Percentiles rank a stretch among this genome's conserved stretches.
Conservation (phyloP, 2,888 invertebrate species). For the Gari tellinella region DNA sequence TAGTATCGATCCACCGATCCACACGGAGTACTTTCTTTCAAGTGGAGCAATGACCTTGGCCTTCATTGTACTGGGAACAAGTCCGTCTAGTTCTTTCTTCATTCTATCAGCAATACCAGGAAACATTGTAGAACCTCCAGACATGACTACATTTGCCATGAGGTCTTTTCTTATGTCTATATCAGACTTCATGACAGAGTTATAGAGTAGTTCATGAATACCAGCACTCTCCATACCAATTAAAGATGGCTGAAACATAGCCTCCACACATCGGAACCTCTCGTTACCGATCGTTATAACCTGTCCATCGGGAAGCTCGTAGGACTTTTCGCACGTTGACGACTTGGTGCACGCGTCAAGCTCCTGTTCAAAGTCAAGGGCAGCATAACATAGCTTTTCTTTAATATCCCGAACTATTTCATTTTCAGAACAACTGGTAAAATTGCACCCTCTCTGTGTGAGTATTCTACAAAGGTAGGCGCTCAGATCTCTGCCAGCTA, state of each 20-base stretch:
- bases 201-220: slow-evolving; percentile 53
- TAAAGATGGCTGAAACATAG: slow-evolving; percentile 81
- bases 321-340: slow-evolving; percentile 76
- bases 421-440: slow-evolving; percentile 73
- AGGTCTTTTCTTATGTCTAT: slow-evolving; percentile 62
- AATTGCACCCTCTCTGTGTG: slow-evolving; percentile 84
- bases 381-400: slow-evolving; percentile 68
- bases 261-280: slow-evolving; percentile 79
- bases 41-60: slow-evolving; percentile 67
- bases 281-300: slow-evolving; percentile 83
- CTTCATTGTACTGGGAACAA: slow-evolving; percentile 63
- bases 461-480: slow-evolving; percentile 71
- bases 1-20: slow-evolving; percentile 63
- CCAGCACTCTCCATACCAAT: slow-evolving; percentile 65
- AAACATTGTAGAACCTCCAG: slow-evolving; percentile 78
- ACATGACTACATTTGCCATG: slow-evolving; percentile 62
- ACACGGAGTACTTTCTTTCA: slow-evolving; percentile 83
- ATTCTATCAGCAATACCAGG: slow-evolving; percentile 69
- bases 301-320: slow-evolving; percentile 82
- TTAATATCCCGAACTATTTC: slow-evolving; percentile 64
- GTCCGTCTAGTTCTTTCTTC: slow-evolving; percentile 65
- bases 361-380: slow-evolving; percentile 65
- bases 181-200: slow-evolving; percentile 64
- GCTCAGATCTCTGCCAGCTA: slow-evolving; percentile 71
- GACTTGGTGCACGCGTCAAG: slow-evolving; percentile 75